A percentile compares a stretch with the other conserved stretches of the same genome.
These are phyloP conservation scores for Pogona vitticeps DNA, from an alignment of 2,113 vertebrate genomes.

Conservation along the genomic window DNA sequence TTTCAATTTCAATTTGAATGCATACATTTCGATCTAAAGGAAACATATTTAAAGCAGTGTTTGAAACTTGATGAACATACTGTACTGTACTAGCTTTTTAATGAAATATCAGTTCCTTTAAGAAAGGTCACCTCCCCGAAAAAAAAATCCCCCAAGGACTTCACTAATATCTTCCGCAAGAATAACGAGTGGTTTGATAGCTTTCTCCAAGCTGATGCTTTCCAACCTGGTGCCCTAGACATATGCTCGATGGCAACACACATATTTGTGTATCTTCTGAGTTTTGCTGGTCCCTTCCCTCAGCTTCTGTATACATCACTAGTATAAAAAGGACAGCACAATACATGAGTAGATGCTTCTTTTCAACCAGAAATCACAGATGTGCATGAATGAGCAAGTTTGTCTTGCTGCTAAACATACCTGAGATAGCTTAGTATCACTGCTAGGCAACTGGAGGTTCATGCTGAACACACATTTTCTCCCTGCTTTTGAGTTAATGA, in stretches of 20 bases:
- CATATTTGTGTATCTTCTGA: too few relatives aligned
- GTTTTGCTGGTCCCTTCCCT: not conserved
- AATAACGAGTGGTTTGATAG: not conserved
- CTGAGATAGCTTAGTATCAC: not conserved
- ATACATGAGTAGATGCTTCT: not conserved
- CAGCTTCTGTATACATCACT: not conserved
- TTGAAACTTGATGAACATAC: not conserved
- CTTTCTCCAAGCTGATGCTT: not conserved
- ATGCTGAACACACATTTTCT: not conserved
- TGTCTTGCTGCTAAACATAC: not conserved
- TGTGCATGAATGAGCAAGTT: not conserved
- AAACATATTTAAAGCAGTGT: not conserved
- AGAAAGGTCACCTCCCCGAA: not conserved
- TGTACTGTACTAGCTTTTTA: not conserved
- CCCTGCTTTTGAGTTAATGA: not conserved
- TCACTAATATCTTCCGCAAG: not conserved
- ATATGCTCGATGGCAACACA: not conserved
- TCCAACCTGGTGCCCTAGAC: not conserved
- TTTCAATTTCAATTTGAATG: not conserved
- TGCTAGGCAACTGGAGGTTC: not conserved
- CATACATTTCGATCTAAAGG: not conserved
- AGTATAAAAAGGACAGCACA: not conserved
- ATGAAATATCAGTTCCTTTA: not conserved
- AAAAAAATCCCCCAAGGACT: not conserved
- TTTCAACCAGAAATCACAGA: not conserved